Base-by-base conservation (phyloP, 1,140 invertebrate genomes). In the Ceratosolen fusciceps region DNA sequence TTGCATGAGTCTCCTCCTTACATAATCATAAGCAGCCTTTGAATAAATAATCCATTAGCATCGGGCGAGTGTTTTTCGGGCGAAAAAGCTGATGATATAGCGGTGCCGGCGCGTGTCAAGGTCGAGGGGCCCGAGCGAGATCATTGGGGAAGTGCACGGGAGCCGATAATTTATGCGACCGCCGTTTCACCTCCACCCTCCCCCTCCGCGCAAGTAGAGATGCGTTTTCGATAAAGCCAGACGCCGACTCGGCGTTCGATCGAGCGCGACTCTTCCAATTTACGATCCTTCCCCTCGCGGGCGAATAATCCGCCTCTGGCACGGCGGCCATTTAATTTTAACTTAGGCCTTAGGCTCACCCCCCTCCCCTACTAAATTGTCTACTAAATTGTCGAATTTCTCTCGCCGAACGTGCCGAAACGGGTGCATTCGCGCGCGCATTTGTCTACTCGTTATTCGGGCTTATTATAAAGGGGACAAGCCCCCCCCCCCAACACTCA, bases 81-180 rank as follows among this genome's bases (percentile, higher is more conserved):
- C n/a, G n/a, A n/a, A 21, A 34, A 52, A 77, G 70, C 49, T 74
- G 80, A 68, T 72, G 74, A 83, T 84, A 58, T 39, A 83, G 79
- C 81, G 82, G 79, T 52, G 47, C 71, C 34, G 71, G 82, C 83
- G 80, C 85, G 82, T 86, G 83, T 85, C 85, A 88, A 83, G 86
- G 85, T 85, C 84, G 82, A 49, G 5, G 8, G 2, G 34, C 14
- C 29, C 12, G 21, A 37, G 79, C 84, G 85, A 84, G 83, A 86
- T 87, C 86, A 87, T 83, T 83, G 75, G 80, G 82, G 84, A 68
- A 81, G 76, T 78, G 76, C 76, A 78, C 49, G 76, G 68, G n/a
- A n/a, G 26, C 21, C 26, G 26, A 62, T 72, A 78, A 78, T 78
- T 78, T 72, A 78, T 72, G 67, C 26, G 75, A 60, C n/a, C 75